Conservation (phyloP, 35 echinoderm and acorn worm species). For the Ophioderma brevispina region DNA sequence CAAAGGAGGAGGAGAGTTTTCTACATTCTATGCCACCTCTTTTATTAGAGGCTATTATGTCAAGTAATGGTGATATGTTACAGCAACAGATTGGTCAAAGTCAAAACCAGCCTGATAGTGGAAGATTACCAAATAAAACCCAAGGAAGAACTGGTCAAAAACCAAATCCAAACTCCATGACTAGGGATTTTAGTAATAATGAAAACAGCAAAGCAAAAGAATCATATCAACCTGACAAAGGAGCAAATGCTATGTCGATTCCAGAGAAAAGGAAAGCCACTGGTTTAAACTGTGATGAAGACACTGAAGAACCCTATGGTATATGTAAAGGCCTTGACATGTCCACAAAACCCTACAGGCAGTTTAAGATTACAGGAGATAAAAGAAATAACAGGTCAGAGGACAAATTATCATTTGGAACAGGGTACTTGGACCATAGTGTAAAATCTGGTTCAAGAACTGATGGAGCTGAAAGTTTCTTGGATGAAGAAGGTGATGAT, state of each 20-base stretch:
- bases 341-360: neutral
- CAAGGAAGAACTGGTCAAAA: too few relatives aligned
- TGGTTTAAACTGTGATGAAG: too few relatives aligned
- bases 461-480: neutral
- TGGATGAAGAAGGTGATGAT: neutral
- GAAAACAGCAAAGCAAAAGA: too few relatives aligned
- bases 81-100: too few relatives aligned
- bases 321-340: neutral
- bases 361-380: neutral
- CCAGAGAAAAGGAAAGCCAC: too few relatives aligned
- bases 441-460: neutral
- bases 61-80: too few relatives aligned
- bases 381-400: neutral
- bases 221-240: too few relatives aligned
- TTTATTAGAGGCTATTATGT: neutral
- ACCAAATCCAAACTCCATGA: too few relatives aligned
- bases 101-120: too few relatives aligned
- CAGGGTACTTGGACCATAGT: neutral
- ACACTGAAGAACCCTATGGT: neutral
- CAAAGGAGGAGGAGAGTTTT: neutral
- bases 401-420: neutral
- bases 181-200: too few relatives aligned
- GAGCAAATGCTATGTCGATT: too few relatives aligned
- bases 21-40: neutral
- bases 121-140: too few relatives aligned